Percentiles rank a stretch among this genome's conserved stretches.
These are phyloP conservation scores for Coelogynopora nodosa DNA, from an alignment of 2,888 invertebrate genomes.

Conservation along the genomic window DNA sequence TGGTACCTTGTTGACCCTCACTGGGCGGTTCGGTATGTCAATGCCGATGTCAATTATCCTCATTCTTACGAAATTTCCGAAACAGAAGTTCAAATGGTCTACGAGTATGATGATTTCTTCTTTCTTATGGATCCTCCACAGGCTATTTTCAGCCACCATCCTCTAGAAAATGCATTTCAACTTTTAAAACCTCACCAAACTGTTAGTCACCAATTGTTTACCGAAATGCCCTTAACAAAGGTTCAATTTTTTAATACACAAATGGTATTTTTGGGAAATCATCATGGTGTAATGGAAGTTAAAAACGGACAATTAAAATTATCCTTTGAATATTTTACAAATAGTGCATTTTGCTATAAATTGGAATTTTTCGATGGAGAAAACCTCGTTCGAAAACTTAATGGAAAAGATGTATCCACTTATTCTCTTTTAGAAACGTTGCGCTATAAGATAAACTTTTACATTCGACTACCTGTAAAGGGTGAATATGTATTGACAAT, in stretches of 20 bases:
- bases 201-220: slow-evolving; percentile 56
- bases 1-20: slow-evolving; percentile 99
- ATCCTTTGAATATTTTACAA: slow-evolving; percentile 54
- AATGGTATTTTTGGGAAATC: slow-evolving; percentile 55
- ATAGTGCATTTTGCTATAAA: neutral
- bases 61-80: neutral
- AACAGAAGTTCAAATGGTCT: slow-evolving; percentile 64
- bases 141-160: slow-evolving; percentile 60
- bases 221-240: slow-evolving; percentile 61
- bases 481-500: slow-evolving; percentile 4
- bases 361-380: neutral
- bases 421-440: neutral
- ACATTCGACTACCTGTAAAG: slow-evolving; percentile 43
- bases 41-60: slow-evolving; percentile 24
- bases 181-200: slow-evolving; percentile 52
- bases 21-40: slow-evolving; percentile 83
- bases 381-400: neutral
- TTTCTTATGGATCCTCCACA: slow-evolving; percentile 89
- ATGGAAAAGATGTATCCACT: neutral
- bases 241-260: slow-evolving; percentile 62
- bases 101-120: slow-evolving; percentile 99
- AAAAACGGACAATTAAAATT: slow-evolving; percentile 57
- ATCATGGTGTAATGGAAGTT: slow-evolving; percentile 58
- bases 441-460: slow-evolving; percentile 50
- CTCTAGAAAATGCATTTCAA: slow-evolving; percentile 59